These are phyloP conservation scores for Tangachromis dhanisi DNA, from an alignment of 2,113 vertebrate genomes.

Conservation along the genomic window DNA sequence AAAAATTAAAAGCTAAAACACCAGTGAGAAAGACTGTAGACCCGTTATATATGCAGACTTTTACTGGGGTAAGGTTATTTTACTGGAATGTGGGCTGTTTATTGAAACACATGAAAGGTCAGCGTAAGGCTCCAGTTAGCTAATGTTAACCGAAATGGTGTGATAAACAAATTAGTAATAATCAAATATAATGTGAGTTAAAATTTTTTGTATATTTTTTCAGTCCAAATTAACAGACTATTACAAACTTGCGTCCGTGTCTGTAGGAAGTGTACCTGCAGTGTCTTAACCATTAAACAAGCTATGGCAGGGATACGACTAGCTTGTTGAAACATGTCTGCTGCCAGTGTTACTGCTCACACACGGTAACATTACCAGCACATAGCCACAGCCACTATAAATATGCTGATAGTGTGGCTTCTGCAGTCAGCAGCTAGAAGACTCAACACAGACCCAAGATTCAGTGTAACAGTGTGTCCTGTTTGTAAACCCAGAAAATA, in stretches of 20 bases:
- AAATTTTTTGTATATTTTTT: background rate
- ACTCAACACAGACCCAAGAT: background rate
- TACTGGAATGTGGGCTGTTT: background rate
- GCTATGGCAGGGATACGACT: background rate
- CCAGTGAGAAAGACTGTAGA: background rate
- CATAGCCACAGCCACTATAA: background rate
- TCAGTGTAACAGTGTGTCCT: background rate
- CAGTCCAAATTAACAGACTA: background rate
- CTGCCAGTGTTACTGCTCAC: background rate
- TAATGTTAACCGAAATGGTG: background rate
- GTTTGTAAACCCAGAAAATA: background rate
- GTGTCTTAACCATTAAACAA: background rate
- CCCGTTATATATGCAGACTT: background rate
- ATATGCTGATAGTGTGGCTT: background rate
- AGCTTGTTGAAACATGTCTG: background rate
- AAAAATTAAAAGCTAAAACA: background rate
- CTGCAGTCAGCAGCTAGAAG: background rate
- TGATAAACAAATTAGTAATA: background rate
- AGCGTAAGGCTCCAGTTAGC: background rate
- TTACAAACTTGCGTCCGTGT: background rate
- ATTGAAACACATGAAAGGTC: background rate
- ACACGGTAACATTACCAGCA: background rate
- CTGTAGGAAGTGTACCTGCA: background rate
- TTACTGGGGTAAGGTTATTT: background rate
- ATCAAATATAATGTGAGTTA: background rate